These are phyloP conservation scores for Drosophila histrio DNA, from an alignment of 2,888 invertebrate genomes.

Conservation along the genomic window DNA sequence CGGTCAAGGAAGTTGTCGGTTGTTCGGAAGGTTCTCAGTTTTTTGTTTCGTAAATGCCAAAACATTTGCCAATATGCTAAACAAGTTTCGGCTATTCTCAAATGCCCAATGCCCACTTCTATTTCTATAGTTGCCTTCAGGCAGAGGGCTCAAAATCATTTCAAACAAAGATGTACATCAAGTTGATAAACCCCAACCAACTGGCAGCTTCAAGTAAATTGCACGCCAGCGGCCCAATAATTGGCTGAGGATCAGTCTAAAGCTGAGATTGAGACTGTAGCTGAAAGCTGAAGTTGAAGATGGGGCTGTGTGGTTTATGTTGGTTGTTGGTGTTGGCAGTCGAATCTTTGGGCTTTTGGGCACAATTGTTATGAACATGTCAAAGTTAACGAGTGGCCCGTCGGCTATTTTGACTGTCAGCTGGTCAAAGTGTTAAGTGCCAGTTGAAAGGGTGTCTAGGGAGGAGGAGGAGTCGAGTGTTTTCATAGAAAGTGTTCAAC, in stretches of 20 bases:
- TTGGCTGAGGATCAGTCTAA: conserved; percentile 46
- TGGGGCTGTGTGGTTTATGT: not conserved
- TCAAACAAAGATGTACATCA: conserved; percentile 73
- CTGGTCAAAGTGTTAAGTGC: conserved; percentile 71
- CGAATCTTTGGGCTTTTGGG: conserved; percentile 45
- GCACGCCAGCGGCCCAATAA: conserved; percentile 64
- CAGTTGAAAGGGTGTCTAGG: not conserved
- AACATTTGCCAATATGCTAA: conserved; percentile 73
- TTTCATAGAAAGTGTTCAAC: conserved; percentile 51
- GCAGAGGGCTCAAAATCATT: conserved; percentile 66
- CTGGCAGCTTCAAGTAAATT: conserved; percentile 63
- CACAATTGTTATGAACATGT: conserved; percentile 78
- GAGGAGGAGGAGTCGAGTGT: conserved; percentile 9
- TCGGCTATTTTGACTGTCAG: conserved; percentile 66
- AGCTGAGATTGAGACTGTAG: not conserved
- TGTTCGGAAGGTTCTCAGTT: conserved; percentile 12
- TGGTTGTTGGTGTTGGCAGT: not conserved
- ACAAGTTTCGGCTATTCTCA: conserved; percentile 55
- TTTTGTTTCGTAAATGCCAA: conserved; percentile 44
- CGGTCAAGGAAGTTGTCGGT: conserved; percentile 75
- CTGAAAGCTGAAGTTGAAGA: not conserved
- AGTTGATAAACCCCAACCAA: conserved; percentile 53
- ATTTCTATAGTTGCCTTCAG: conserved; percentile 70
- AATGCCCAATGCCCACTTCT: conserved; percentile 47
- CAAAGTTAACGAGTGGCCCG: conserved; percentile 69